Percentiles rank a stretch among this genome's conserved stretches.
phyloP scores from a whole-genome alignment of 2,113 vertebrate species.

The Caranx melampygus region DNA sequence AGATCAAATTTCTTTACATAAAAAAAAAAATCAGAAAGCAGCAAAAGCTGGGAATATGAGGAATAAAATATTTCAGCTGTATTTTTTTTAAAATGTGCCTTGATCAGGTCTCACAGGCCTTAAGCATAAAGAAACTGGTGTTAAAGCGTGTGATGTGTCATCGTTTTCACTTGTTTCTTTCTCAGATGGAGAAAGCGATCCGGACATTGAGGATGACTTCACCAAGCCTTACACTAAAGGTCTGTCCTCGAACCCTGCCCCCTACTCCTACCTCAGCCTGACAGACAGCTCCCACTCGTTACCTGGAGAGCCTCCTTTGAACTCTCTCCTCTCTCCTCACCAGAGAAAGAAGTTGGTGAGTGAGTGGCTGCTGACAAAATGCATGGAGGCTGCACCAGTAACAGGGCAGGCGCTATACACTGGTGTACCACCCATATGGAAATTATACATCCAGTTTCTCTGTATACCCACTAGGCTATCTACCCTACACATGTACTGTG shows the following conservation, averaged over 20 bases:
- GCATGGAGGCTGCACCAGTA: no score
- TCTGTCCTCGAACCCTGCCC: fast-evolving
- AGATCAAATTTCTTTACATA: no score
- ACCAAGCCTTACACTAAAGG: slow-evolving; percentile 11
- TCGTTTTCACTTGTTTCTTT: background rate
- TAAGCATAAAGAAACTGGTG: no score
- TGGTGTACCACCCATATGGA: no score
- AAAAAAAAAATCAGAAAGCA: no score
- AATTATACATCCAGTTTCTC: no score
- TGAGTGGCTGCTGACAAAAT: background rate
- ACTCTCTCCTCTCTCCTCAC: slow-evolving; percentile 70
- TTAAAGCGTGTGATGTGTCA: background rate
- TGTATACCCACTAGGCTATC: no score
- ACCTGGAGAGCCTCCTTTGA: slow-evolving; percentile 29
- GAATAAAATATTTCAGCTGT: no score
- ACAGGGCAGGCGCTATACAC: background rate
- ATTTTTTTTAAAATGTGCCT: no score
- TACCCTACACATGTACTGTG: no score
- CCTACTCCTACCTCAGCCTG: slow-evolving; percentile 64
- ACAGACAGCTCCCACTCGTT: slow-evolving; percentile 37
- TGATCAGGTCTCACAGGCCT: no score
- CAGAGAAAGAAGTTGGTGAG: slow-evolving; percentile 66
- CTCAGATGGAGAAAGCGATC: slow-evolving; percentile 62
- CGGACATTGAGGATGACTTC: slow-evolving; percentile 31
- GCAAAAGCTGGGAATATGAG: no score